A percentile compares a stretch with the other conserved stretches of the same genome.
Conservation (phyloP, 2,797 vertebrate genomes). For the Varecia variegata region DNA sequence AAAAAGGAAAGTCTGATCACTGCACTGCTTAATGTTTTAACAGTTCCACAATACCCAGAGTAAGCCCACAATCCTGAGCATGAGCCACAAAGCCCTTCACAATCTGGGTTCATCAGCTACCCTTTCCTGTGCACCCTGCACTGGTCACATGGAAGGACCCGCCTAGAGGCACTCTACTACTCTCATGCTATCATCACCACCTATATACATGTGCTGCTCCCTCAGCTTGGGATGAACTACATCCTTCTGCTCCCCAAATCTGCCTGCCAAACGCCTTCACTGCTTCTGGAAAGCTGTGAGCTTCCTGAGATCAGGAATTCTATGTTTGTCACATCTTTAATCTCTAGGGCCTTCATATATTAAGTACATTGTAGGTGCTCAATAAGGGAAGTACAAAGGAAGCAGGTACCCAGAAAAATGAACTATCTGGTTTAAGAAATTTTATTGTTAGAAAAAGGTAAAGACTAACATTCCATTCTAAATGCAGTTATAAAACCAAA, state of each 20-base stretch:
- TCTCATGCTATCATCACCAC: not conserved
- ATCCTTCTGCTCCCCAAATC: not conserved
- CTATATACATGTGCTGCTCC: not conserved
- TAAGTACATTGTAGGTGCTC: not conserved
- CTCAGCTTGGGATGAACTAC: not conserved
- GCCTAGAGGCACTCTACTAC: not conserved
- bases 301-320: not conserved
- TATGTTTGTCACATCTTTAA: constrained; percentile 3
- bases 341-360: constrained; percentile 1
- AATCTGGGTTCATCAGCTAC: not conserved
- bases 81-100: not conserved
- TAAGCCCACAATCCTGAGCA: not conserved
- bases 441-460: constrained; percentile 42
- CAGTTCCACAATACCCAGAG: not conserved
- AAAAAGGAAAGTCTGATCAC: constrained; percentile 45
- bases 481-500: constrained; percentile 10
- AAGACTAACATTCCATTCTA: constrained; percentile 46
- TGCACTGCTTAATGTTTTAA: not conserved
- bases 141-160: not conserved
- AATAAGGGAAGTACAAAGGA: constrained; percentile 29
- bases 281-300: not conserved
- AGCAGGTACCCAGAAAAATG: constrained; percentile 13
- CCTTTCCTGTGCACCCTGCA: not conserved
- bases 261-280: not conserved
- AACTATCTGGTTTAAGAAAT: not conserved